phyloP scores from a whole-genome alignment of 2,797 vertebrate genomes.

The Enteromius argenteus region DNA sequence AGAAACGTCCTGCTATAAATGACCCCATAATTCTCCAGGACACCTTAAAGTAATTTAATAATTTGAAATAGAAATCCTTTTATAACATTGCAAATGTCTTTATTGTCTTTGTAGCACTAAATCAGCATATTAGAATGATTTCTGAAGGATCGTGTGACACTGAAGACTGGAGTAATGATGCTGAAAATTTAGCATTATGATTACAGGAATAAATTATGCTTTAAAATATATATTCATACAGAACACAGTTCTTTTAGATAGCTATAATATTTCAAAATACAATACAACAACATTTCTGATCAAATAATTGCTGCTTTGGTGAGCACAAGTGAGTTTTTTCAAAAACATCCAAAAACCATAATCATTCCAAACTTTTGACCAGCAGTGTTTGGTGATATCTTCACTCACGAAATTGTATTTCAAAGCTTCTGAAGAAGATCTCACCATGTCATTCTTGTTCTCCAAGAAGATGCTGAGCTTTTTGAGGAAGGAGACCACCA shows the following conservation, averaged over 20 bases:
- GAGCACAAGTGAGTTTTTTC: background rate
- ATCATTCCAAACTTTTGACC: background rate
- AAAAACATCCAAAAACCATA: background rate
- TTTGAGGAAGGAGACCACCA: slow-evolving; percentile 92
- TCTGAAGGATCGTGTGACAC: background rate
- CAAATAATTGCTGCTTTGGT: background rate
- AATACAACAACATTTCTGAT: background rate
- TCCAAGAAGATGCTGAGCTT: slow-evolving; percentile 96
- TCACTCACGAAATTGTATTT: background rate
- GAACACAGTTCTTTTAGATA: background rate
- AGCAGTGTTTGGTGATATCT: background rate
- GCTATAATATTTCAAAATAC: background rate
- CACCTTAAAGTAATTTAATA: too few species aligned
- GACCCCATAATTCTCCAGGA: background rate
- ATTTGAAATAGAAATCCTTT: too few species aligned
- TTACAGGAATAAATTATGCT: background rate
- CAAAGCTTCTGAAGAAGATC: slow-evolving; percentile 34
- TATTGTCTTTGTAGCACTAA: too few species aligned
- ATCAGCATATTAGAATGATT: background rate
- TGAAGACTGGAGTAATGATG: background rate
- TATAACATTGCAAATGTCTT: too few species aligned
- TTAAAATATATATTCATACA: background rate
- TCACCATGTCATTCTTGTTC: slow-evolving; percentile 98
- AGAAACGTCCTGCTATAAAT: background rate
- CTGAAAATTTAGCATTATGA: background rate